These are phyloP conservation scores for Trogon melanurus DNA, from an alignment of 2,113 vertebrate species.

Conservation along the genomic window DNA sequence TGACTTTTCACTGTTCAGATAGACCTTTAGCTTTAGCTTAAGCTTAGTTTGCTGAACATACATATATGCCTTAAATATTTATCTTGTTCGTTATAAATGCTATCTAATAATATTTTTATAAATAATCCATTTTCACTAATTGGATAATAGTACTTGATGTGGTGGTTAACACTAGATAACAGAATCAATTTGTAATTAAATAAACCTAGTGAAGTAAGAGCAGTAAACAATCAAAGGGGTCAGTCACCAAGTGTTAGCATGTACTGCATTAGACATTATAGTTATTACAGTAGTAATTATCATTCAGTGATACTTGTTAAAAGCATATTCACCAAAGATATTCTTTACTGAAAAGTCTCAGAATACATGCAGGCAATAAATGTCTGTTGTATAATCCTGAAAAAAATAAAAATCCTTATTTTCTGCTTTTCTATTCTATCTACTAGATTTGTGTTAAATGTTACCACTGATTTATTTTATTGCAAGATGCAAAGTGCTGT, in stretches of 20 bases:
- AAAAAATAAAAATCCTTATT: not conserved
- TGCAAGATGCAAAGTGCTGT: not conserved
- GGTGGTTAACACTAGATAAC: slow-evolving; percentile 25
- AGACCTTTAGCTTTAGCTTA: not conserved
- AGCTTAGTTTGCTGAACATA: not conserved
- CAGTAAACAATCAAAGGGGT: slow-evolving; percentile 30
- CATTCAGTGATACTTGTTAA: not conserved
- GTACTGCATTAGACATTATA: not conserved
- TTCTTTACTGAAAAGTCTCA: not conserved
- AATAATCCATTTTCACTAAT: slow-evolving; percentile 40
- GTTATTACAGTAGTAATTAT: slow-evolving; percentile 41
- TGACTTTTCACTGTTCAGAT: not conserved
- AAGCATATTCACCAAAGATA: not conserved
- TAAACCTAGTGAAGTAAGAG: not conserved
- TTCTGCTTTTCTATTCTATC: not conserved
- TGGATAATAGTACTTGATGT: slow-evolving; percentile 15
- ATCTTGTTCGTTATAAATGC: not conserved
- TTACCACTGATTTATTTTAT: not conserved
- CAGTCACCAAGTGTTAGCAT: slow-evolving; percentile 5
- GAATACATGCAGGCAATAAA: not conserved
- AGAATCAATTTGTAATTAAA: slow-evolving; percentile 63
- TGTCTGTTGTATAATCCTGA: not conserved
- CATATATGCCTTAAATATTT: not conserved
- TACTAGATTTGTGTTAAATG: not conserved
- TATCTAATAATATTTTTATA: slow-evolving; percentile 2